Evolutionary conservation across 1,140 invertebrate genomes (phyloP).

Genomic region (Ceratosolen fusciceps): DNA sequence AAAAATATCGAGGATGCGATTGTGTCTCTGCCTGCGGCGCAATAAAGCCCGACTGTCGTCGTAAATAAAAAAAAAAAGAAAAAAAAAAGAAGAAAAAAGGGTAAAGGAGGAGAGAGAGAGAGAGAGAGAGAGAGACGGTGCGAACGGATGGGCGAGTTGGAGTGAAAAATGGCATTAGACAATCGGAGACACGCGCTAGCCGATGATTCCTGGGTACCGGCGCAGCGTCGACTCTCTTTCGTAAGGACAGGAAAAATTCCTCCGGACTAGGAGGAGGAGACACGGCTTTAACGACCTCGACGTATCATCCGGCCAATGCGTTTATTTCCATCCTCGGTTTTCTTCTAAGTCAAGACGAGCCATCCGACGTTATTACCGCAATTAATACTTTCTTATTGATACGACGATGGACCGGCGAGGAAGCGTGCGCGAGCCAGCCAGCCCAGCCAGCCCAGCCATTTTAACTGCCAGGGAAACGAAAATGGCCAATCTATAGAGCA

Average conservation of each 20-base stretch:
- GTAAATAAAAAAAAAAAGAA: neutral
- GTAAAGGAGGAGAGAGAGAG: too few relatives aligned
- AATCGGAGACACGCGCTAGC: neutral
- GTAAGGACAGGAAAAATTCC: too few relatives aligned
- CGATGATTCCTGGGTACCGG: constrained; percentile 40
- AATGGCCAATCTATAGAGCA: neutral
- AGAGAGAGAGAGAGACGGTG: too few relatives aligned
- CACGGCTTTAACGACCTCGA: neutral
- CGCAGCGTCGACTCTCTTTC: too few relatives aligned
- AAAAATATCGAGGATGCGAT: neutral
- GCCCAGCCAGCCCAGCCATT: too few relatives aligned
- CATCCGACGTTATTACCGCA: neutral
- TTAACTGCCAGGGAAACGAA: neutral
- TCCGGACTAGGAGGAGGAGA: too few relatives aligned
- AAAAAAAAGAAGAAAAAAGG: neutral
- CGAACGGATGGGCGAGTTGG: neutral
- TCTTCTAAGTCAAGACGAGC: too few relatives aligned
- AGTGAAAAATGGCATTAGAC: neutral
- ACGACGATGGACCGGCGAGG: too few relatives aligned
- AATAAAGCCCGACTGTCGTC: neutral
- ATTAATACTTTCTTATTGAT: neutral
- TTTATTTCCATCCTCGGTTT: neutral
- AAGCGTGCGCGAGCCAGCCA: too few relatives aligned
- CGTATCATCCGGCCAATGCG: neutral
- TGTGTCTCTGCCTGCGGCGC: neutral